Evolutionary conservation across 1,140 invertebrate species (phyloP).

Genomic region (Drosophila hydei): DNA sequence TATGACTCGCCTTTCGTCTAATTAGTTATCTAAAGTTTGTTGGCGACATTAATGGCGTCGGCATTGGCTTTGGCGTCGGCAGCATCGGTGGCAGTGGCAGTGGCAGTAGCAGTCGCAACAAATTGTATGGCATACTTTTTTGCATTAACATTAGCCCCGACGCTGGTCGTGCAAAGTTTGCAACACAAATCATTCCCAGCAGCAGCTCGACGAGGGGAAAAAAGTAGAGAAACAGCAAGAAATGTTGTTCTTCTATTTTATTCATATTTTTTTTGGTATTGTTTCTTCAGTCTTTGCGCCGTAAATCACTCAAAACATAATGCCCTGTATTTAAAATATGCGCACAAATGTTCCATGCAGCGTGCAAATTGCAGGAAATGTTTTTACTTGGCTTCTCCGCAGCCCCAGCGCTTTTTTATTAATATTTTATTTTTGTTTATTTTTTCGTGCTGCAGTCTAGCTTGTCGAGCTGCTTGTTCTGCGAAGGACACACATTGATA

Average conservation of each 20-base stretch:
- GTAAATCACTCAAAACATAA: constrained; percentile 80
- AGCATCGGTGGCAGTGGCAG: background rate
- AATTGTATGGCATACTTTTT: constrained; percentile 69
- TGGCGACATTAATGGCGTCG: constrained; percentile 72
- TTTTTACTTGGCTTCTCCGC: constrained; percentile 39
- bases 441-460: constrained; percentile 34
- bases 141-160: constrained; percentile 58
- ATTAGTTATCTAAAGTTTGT: constrained; percentile 81
- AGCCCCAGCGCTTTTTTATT: constrained; percentile 8
- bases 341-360: constrained; percentile 57
- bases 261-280: constrained; percentile 19
- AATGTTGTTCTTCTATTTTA: constrained; percentile 24
- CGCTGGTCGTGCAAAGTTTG: constrained; percentile 35
- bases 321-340: constrained; percentile 76
- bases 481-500: constrained; percentile 61
- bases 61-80: constrained; percentile 6
- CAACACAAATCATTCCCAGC: constrained; percentile 65
- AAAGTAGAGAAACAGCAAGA: constrained; percentile 23
- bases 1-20: constrained; percentile 55
- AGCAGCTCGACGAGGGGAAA: constrained; percentile 34
- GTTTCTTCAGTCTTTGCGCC: constrained; percentile 33
- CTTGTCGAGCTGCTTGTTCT: constrained; percentile 65
- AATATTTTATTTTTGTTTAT: constrained; percentile 14
- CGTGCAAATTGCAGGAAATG: constrained; percentile 59
- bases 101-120: constrained; percentile 24